phyloP scores from a whole-genome alignment of 2,797 vertebrate species.

The Atherinosoma microstoma region DNA sequence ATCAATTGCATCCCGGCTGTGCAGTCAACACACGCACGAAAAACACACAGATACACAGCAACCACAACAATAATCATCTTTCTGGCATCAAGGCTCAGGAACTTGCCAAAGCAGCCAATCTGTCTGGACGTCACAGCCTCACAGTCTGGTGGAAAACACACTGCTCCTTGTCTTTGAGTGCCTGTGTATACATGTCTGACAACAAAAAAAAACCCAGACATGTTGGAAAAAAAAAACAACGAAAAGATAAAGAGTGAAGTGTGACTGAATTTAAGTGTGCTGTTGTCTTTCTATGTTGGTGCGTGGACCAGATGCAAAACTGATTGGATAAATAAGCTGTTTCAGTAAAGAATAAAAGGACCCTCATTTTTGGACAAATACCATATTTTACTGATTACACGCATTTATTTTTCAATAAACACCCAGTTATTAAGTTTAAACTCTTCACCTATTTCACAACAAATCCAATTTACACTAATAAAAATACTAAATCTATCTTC shows the following conservation, averaged over 20 bases:
- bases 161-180: conserved; percentile 1
- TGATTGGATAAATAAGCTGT: not conserved
- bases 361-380: not conserved
- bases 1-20: conserved; percentile 51
- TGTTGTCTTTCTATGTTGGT: not conserved
- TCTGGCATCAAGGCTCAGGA: conserved; percentile 35
- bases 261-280: conserved; percentile 2
- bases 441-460: too few relatives aligned
- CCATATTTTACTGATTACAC: too few relatives aligned
- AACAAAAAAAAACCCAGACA: not conserved
- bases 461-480: too few relatives aligned
- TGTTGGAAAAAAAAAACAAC: not conserved
- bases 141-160: conserved; percentile 40
- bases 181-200: not conserved
- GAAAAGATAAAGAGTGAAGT: not conserved
- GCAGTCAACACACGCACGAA: conserved; percentile 35
- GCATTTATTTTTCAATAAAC: too few relatives aligned
- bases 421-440: too few relatives aligned
- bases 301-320: not conserved
- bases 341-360: not conserved
- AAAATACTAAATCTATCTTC: too few relatives aligned
- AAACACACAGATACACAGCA: conserved; percentile 21
- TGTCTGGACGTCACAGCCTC: conserved; percentile 62
- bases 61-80: conserved; percentile 35
- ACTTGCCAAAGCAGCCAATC: conserved; percentile 58